These are phyloP conservation scores for Limosa lapponica DNA, from an alignment of 2,797 vertebrate species.

Conservation along the genomic window DNA sequence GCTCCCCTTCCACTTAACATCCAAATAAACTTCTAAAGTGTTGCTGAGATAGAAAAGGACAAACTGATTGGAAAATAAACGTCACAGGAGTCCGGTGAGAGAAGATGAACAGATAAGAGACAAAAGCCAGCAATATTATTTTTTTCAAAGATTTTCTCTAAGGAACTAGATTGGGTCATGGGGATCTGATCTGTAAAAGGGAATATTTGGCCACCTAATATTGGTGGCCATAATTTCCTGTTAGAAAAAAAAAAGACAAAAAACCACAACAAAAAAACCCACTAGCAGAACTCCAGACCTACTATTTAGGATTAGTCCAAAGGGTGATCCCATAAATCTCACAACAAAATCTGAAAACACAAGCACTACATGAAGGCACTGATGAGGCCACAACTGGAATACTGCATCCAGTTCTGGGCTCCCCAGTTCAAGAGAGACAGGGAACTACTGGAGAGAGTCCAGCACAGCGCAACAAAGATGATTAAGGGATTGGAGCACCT, in stretches of 20 bases:
- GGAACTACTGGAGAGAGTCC: no score
- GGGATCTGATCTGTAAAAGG: not conserved
- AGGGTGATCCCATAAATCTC: not conserved
- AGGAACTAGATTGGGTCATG: not conserved
- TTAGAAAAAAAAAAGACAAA: not conserved
- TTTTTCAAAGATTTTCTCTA: not conserved
- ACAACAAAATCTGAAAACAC: not conserved
- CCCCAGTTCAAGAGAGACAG: no score
- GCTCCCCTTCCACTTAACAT: not conserved
- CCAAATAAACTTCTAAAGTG: not conserved
- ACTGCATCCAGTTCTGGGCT: no score
- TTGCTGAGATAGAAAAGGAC: not conserved
- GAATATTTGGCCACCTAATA: not conserved
- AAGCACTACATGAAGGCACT: not conserved
- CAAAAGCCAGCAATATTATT: not conserved
- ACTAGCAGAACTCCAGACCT: not conserved
- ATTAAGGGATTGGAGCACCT: no score
- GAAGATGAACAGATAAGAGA: not conserved
- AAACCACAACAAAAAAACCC: not conserved
- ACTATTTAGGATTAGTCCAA: not conserved
- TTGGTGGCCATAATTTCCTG: not conserved
- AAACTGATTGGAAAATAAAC: not conserved
- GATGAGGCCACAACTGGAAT: no score
- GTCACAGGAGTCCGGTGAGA: not conserved
- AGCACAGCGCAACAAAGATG: no score